A percentile compares a stretch with the other conserved stretches of the same genome.
Evolutionary conservation across 2,888 invertebrate genomes (phyloP).

Genomic region (Eueremaeus valkanovi): DNA sequence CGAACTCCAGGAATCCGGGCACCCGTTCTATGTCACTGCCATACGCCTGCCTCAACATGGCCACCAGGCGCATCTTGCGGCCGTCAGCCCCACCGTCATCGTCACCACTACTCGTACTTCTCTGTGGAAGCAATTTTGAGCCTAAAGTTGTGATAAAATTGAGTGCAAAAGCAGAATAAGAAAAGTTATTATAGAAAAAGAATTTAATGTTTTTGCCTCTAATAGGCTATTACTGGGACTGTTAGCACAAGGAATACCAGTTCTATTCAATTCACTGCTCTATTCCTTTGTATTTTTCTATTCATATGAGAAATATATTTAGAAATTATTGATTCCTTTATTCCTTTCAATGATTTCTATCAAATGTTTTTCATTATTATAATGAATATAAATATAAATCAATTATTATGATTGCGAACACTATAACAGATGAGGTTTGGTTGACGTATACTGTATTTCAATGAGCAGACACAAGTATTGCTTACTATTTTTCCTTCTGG

Average conservation of each 20-base stretch:
- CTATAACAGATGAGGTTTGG: too few relatives aligned
- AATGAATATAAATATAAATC: too few relatives aligned
- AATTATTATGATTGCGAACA: too few relatives aligned
- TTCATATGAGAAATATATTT: too few relatives aligned
- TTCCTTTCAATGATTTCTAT: too few relatives aligned
- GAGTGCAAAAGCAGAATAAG: not conserved
- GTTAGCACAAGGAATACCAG: not conserved
- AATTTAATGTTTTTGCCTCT: not conserved
- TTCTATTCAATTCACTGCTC: too few relatives aligned
- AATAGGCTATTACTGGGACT: not conserved
- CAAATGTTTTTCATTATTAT: too few relatives aligned
- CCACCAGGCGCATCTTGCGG: constrained; percentile 41
- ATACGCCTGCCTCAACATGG: constrained; percentile 44
- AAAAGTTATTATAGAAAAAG: not conserved
- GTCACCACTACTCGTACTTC: constrained; percentile 44
- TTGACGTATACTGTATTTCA: too few relatives aligned
- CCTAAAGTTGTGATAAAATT: not conserved
- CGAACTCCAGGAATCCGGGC: constrained; percentile 40
- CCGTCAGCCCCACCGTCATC: constrained; percentile 39
- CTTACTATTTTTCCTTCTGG: constrained; percentile 35
- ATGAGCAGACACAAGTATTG: not conserved
- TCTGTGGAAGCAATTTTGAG: constrained; percentile 27
- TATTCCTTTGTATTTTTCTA: too few relatives aligned
- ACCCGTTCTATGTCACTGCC: constrained; percentile 43
- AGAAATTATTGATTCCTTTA: too few relatives aligned